A percentile compares a stretch with the other conserved stretches of the same genome.
Evolutionary conservation across 2,797 vertebrate species (phyloP).

Genomic region (Tapera naevia): DNA sequence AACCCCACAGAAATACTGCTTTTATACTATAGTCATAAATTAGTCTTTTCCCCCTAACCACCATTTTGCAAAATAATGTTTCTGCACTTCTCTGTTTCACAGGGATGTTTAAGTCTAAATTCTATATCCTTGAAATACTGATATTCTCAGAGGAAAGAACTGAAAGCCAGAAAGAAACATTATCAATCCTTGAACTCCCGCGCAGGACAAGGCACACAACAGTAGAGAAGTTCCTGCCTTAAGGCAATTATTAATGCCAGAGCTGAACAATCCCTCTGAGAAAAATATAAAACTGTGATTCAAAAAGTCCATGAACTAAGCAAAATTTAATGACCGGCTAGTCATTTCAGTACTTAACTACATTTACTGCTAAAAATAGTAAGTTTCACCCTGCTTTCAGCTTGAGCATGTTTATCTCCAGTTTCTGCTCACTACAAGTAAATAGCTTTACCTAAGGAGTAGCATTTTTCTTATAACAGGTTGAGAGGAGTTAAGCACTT

Average conservation of each 20-base stretch:
- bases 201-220: background rate
- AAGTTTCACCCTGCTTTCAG: background rate
- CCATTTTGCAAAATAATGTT: background rate
- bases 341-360: background rate
- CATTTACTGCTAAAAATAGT: background rate
- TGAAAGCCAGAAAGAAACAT: conserved; percentile 7
- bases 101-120: background rate
- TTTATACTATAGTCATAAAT: background rate
- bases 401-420: background rate
- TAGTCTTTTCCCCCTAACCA: background rate
- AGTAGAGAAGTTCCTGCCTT: background rate
- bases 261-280: background rate
- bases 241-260: background rate
- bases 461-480: background rate
- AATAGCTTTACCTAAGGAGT: background rate
- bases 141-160: background rate
- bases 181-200: background rate
- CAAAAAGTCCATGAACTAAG: background rate
- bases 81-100: background rate
- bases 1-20: background rate
- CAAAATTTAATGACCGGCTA: background rate
- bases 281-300: background rate
- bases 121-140: background rate
- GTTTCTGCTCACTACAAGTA: background rate
- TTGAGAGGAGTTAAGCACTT: background rate